Conservation (phyloP, 2,797 vertebrate species). For the Oryzias dopingdopingensis region DNA sequence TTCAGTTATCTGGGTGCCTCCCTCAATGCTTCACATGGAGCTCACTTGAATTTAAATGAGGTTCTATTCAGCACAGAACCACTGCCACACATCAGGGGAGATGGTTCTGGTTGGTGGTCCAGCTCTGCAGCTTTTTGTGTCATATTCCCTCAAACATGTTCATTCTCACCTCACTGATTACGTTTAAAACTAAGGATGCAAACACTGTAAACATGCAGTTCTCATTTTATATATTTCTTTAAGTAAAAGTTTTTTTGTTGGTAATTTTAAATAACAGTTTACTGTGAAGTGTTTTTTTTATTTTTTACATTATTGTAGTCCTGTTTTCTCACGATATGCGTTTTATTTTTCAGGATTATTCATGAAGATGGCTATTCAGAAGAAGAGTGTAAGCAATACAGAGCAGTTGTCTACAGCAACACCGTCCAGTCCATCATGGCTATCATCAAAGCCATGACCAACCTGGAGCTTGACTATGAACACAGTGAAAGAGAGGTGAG, state of each 20-base stretch:
- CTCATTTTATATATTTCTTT: too few relatives aligned
- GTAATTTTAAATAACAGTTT: too few relatives aligned
- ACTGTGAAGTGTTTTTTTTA: too few relatives aligned
- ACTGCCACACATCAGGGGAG: constrained; percentile 31
- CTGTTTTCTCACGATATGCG: background rate
- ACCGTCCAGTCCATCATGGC: constrained; percentile 99
- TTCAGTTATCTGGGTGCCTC: constrained; percentile 36
- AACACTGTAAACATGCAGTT: too few relatives aligned
- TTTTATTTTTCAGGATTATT: constrained; percentile 84
- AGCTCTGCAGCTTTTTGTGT: constrained; percentile 30
- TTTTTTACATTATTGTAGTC: too few relatives aligned
- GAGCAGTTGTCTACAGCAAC: constrained; percentile 97
- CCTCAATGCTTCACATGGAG: constrained; percentile 39
- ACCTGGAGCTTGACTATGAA: constrained; percentile 94
- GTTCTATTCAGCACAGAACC: constrained; percentile 49
- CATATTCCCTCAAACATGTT: too few relatives aligned
- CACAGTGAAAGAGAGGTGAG: constrained; percentile 85
- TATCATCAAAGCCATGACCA: constrained; percentile 96
- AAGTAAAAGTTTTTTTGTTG: too few relatives aligned
- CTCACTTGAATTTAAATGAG: constrained; percentile 63
- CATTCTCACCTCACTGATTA: too few relatives aligned
- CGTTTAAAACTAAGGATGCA: too few relatives aligned
- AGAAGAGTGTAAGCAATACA: constrained; percentile 97
- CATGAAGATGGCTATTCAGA: constrained; percentile 98
- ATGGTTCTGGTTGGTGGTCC: constrained; percentile 48